phyloP scores from a whole-genome alignment of 1,140 invertebrate species.

The Calephelis virginiensis region DNA sequence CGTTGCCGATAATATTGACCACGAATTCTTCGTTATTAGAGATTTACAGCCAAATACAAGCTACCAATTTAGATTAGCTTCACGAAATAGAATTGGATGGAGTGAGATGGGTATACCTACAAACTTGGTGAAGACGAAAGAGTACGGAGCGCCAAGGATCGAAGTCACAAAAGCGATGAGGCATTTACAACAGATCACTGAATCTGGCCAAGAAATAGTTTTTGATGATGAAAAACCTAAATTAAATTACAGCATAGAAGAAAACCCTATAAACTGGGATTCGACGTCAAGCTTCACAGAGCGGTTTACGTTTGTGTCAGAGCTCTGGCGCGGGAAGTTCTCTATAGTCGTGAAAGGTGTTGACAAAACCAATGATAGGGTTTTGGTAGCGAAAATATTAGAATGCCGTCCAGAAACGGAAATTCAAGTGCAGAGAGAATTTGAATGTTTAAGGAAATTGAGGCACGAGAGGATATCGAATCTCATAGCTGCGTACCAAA shows the following conservation, averaged over 20 bases:
- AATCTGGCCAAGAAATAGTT: constrained; percentile 86
- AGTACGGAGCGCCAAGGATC: constrained; percentile 83
- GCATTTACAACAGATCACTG: constrained; percentile 90
- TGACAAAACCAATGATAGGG: constrained; percentile 84
- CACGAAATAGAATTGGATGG: constrained; percentile 96
- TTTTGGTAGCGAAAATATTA: constrained; percentile 89
- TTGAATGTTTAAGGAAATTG: constrained; percentile 87
- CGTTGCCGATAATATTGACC: constrained; percentile 92
- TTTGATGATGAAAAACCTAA: constrained; percentile 81
- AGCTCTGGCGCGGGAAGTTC: constrained; percentile 90
- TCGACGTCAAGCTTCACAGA: constrained; percentile 82
- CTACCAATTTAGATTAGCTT: constrained; percentile 94
- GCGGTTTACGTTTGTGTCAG: constrained; percentile 90
- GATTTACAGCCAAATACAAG: constrained; percentile 87
- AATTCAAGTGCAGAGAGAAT: constrained; percentile 86
- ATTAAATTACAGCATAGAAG: constrained; percentile 87
- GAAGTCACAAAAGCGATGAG: constrained; percentile 88
- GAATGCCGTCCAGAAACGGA: constrained; percentile 84
- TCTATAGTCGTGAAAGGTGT: constrained; percentile 91
- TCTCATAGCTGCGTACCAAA: constrained; percentile 85
- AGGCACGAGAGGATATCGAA: constrained; percentile 91
- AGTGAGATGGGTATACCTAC: constrained; percentile 89
- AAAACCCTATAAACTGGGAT: constrained; percentile 85
- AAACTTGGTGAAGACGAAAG: constrained; percentile 83
- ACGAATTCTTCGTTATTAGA: constrained; percentile 93